These are phyloP conservation scores for Dipodomys ordii DNA, from an alignment of 2,113 vertebrate species.

Conservation along the genomic window DNA sequence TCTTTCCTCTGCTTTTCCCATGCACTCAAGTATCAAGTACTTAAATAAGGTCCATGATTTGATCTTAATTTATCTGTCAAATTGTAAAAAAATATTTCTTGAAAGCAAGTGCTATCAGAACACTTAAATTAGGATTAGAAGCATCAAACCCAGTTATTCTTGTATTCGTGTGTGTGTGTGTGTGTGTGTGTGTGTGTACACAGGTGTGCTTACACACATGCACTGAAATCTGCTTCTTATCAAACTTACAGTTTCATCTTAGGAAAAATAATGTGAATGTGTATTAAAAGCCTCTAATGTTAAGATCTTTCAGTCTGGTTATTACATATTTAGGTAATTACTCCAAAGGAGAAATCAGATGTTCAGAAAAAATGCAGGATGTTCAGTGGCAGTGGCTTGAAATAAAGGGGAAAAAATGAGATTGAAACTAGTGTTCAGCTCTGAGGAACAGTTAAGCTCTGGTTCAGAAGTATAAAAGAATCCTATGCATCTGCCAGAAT, in stretches of 20 bases:
- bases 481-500: background rate
- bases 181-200: too few species aligned
- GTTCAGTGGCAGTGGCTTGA: background rate
- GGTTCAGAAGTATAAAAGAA: background rate
- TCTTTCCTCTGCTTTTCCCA: background rate
- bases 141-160: background rate
- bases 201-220: too few species aligned
- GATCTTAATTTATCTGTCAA: constrained; percentile 39
- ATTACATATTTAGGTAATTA: constrained; percentile 9
- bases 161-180: too few species aligned
- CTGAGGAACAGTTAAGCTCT: background rate
- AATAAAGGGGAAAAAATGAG: background rate
- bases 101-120: background rate
- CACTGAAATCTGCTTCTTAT: constrained; percentile 49
- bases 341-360: background rate
- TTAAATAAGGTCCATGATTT: constrained; percentile 31
- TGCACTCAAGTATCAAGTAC: background rate
- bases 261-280: background rate
- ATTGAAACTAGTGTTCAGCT: background rate
- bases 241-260: constrained; percentile 36
- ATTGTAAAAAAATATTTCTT: constrained; percentile 57
- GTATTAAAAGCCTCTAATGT: background rate
- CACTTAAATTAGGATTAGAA: constrained; percentile 38
- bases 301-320: background rate
- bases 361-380: background rate